phyloP scores from a whole-genome alignment of 2,113 vertebrate species.

The Python bivittatus region DNA sequence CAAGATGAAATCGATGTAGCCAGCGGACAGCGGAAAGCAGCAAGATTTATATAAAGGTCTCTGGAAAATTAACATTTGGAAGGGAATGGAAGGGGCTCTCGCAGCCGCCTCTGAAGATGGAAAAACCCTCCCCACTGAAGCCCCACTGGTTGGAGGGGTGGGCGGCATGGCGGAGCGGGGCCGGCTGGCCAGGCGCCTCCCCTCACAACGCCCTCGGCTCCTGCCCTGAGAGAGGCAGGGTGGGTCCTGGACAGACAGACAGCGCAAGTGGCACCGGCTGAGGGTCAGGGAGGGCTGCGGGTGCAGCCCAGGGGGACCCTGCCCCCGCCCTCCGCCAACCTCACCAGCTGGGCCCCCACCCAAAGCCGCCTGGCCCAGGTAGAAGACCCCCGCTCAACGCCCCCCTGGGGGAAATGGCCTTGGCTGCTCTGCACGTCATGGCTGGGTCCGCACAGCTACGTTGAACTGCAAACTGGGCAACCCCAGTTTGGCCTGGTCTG shows the following conservation, averaged over 20 bases:
- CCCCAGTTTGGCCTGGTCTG: not conserved
- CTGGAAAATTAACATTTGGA: constrained; percentile 71
- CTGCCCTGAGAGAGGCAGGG: not conserved
- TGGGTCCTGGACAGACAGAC: not conserved
- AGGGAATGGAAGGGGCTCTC: constrained; percentile 16
- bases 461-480: not conserved
- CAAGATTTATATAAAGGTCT: constrained; percentile 69
- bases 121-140: not conserved
- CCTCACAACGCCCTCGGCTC: not conserved
- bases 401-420: not conserved
- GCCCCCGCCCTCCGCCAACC: no score
- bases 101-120: rapidly evolving
- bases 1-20: constrained; percentile 69
- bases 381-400: not conserved
- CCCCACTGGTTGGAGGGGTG: not conserved
- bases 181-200: not conserved
- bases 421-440: not conserved
- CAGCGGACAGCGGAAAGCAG: constrained; percentile 34
- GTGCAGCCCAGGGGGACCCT: not conserved
- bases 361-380: not conserved
- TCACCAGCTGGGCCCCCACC: not conserved
- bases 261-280: not conserved
- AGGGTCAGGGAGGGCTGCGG: not conserved
- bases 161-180: not conserved
- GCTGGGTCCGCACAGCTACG: not conserved